Base-by-base conservation (phyloP, 2,113 vertebrate species). In the Struthio camelus region DNA sequence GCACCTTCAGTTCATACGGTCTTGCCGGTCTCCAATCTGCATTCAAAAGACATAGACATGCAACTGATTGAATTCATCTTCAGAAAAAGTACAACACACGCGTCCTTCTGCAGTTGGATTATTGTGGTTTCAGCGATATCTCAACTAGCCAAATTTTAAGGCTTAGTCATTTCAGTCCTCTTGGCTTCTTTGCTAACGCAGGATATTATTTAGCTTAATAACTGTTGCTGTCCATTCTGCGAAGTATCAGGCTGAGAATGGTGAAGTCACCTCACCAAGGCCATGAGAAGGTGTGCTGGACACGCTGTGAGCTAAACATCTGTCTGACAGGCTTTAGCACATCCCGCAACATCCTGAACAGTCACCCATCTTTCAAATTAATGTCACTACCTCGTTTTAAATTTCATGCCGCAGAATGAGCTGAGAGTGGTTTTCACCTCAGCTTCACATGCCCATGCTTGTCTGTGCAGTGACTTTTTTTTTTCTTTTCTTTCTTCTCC, bases 201-300 rank as follows among this genome's bases (percentile, higher is more conserved):
- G 4, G 9, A 42, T 1, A 14, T 51, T 53, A 13, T 56, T 61
- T 53, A 27, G 6, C 7, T 70, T 42, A 50, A 20, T 40, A 71
- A 7, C 7, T 48, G 20, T 79, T 87, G 32, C 5, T 2, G 2
- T 59, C 85, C 4, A 22, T 80, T 94, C 42, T 42, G 11, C 14
- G 42, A 4, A 50, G 12, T 65, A 16, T 11, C 50, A 14, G 28
- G 14, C 20, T 62, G 12, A 56, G 46, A 62, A 61, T 28, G 17
- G 6, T 36, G 34, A 83, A 62, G 5, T 83, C 0, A 0, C 5
- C 23, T 70, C 36, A 48, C n/a, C 9, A 58, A 62, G 12, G 8
- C 1, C 40, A 7, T 10, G 11, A 72, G 65, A 94, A 58, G 0
- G 2, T 53, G 3, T 7, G 2, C 23, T 58, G n/a, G 10, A 22